Percentiles rank a stretch among this genome's conserved stretches.
Conservation (phyloP, 2,797 vertebrate genomes). For the Cyclura pinguis region DNA sequence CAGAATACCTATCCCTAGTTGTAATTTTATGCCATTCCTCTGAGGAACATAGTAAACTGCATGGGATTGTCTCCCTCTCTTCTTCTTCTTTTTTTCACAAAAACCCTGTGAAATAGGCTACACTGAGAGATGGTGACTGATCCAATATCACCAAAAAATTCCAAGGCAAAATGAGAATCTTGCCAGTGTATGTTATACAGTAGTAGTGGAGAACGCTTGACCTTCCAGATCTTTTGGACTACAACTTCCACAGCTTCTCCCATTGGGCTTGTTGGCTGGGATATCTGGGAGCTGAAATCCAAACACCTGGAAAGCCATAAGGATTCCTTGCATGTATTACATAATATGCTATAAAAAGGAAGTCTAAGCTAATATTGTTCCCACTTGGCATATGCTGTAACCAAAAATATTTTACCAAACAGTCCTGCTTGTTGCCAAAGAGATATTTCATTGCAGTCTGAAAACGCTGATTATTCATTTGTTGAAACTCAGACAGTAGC, state of each 20-base stretch:
- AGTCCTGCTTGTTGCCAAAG: slow-evolving; percentile 72
- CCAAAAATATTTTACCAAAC: slow-evolving; percentile 74
- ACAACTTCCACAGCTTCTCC: neutral
- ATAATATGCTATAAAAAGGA: neutral
- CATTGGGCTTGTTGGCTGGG: neutral
- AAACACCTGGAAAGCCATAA: neutral
- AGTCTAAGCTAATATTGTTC: too few relatives aligned
- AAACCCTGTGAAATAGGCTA: neutral
- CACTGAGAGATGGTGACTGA: neutral
- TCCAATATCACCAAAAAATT: neutral
- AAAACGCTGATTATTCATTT: slow-evolving; percentile 77
- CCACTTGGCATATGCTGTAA: neutral
- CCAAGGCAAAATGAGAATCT: neutral
- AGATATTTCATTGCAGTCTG: slow-evolving; percentile 79
- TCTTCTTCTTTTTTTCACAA: neutral
- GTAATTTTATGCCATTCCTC: too few relatives aligned
- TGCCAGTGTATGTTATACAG: neutral
- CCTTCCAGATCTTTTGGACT: neutral
- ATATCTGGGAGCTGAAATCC: neutral
- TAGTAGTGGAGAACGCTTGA: too few relatives aligned
- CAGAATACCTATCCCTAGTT: too few relatives aligned
- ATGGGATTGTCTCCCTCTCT: neutral
- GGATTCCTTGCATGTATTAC: neutral
- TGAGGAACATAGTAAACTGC: neutral
- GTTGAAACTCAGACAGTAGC: slow-evolving; percentile 77